Evolutionary conservation across 2,888 invertebrate genomes (phyloP).

Genomic region (Balanococcus diminutus): DNA sequence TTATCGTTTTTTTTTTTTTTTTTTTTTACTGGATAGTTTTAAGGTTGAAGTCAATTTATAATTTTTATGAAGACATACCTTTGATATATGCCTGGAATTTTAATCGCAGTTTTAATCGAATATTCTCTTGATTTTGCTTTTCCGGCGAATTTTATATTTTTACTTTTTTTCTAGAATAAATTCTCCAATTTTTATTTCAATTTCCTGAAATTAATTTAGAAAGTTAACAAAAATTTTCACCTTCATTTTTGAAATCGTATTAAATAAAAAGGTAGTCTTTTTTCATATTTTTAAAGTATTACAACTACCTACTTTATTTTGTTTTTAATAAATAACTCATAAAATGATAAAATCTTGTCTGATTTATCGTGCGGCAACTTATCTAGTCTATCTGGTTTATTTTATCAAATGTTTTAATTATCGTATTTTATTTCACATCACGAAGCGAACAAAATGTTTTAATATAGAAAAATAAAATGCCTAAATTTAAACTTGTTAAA

Average conservation of each 20-base stretch:
- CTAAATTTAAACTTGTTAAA: background rate
- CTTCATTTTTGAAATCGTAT: background rate
- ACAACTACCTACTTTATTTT: background rate
- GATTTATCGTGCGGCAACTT: background rate
- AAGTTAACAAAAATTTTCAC: too few species aligned
- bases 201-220: too few species aligned
- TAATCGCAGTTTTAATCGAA: background rate
- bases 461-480: background rate
- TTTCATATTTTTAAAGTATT: background rate
- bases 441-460: background rate
- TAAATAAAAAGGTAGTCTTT: background rate
- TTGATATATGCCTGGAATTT: background rate
- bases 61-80: constrained; percentile 8
- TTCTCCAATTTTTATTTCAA: too few species aligned
- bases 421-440: background rate
- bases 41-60: constrained; percentile 14
- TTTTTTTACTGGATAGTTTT: background rate
- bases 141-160: too few species aligned
- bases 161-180: too few species aligned
- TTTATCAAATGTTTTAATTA: background rate
- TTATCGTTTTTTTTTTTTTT: background rate
- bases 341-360: background rate
- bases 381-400: background rate
- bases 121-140: too few species aligned
- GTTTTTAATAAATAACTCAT: background rate